Conservation (phyloP, 2,113 vertebrate species). For the Phaetusa simplex region DNA sequence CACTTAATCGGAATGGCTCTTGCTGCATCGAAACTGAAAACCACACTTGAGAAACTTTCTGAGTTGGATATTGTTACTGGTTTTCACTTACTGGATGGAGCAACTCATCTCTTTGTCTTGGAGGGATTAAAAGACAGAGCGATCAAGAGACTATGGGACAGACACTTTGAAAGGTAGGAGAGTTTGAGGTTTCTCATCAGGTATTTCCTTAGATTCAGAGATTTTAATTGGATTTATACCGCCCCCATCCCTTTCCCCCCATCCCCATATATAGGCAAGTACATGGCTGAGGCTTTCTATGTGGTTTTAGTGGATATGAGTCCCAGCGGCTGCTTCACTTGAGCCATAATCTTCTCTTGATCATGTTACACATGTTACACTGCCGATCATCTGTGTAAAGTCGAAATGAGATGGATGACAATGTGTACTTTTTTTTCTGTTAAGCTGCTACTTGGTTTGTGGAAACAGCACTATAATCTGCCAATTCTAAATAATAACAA, state of each 20-base stretch:
- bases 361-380: neutral
- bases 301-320: neutral
- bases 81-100: slow-evolving; percentile 81
- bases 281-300: neutral
- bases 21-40: slow-evolving; percentile 55
- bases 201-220: neutral
- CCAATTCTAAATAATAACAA: neutral
- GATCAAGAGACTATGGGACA: slow-evolving; percentile 78
- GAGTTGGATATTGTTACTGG: slow-evolving; percentile 81
- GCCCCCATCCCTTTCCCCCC: neutral
- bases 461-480: neutral
- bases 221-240: neutral
- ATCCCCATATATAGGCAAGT: neutral
- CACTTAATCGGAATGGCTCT: slow-evolving; percentile 48
- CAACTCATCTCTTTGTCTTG: slow-evolving; percentile 79
- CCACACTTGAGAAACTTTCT: slow-evolving; percentile 34
- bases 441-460: neutral
- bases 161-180: slow-evolving; percentile 56
- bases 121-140: slow-evolving; percentile 83
- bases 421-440: neutral
- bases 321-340: neutral
- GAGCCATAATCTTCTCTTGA: neutral
- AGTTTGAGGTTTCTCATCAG: neutral
- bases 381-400: neutral
- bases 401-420: neutral